Evolutionary conservation across 2,113 vertebrate genomes (phyloP), one percentile per base, ranked within the genome.

Genomic region (Gnathonemus echidnorhynchus): DNA sequence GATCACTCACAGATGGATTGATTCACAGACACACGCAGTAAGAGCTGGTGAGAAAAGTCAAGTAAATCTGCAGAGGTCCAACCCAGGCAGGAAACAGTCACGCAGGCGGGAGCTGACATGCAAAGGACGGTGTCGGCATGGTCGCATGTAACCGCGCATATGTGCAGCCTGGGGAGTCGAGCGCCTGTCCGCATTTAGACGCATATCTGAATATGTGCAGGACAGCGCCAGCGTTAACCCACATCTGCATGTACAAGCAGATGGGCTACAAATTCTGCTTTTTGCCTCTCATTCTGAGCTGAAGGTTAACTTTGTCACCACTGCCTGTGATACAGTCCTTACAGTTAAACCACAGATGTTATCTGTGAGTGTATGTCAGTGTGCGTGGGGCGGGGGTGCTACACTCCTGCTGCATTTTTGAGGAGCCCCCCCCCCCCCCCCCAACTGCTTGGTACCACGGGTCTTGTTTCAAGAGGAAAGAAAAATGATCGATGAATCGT

Each of bases 301-400:
- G 77, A 24, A 70, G 62, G 50, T 62, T 74, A 88, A 50, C 24
- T 42, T 42, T 88, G 46, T 50, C 89, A 88, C 86, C 50, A 13
- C 53, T 85, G 86, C 84, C 45, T 88, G 52, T 45, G 90, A 62
- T 84, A 89, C 46, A 87, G 83, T 27, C 46, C 52, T 90, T 90
- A 87, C 93, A 56, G 94, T 93, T 95, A 89, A 90, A 94, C 94
- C 93, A 90, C 93, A 92, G 88, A 91, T 91, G 21, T 90, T 90
- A 93, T 93, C 91, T 89, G 15, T 90, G 88, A 45, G 42, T n/a
- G 83, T 85, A 21, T 84, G 21, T 85, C 42, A 24, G 45, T 9
- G 86, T n/a, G 49, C 2, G 6, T n/a, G 45, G 45, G 8, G 83
- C 1, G 13, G n/a, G 21, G 84, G 46, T 11, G 84, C 46, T 86